A percentile compares a stretch with the other conserved stretches of the same genome.
Evolutionary conservation across 1,140 invertebrate genomes (phyloP).

Genomic region (Pseudoatta argentina): DNA sequence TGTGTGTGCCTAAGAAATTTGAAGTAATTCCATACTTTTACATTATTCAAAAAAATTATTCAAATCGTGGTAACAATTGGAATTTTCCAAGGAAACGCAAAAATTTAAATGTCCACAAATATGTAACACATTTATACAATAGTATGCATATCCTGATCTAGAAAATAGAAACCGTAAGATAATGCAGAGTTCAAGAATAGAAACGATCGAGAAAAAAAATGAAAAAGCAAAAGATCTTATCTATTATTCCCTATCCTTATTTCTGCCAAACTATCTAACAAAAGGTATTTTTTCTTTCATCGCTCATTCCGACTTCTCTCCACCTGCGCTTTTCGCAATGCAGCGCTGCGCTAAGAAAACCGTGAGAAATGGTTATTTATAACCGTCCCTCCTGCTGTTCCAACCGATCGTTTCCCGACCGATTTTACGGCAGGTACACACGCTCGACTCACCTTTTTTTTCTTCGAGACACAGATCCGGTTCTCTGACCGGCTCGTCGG

Average conservation of each 20-base stretch:
- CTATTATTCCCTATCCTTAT: background rate
- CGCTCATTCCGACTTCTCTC: background rate
- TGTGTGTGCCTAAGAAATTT: background rate
- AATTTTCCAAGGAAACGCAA: background rate
- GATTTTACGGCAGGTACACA: conserved; percentile 58
- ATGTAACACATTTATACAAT: background rate
- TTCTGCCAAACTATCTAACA: background rate
- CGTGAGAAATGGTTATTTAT: conserved; percentile 56
- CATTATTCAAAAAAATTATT: background rate
- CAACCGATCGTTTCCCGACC: conserved; percentile 15
- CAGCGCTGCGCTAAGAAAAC: background rate
- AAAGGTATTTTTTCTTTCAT: background rate
- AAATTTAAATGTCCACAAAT: background rate
- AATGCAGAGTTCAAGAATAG: background rate
- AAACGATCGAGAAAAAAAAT: background rate
- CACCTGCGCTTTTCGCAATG: conserved; percentile 12
- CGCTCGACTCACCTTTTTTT: conserved; percentile 32
- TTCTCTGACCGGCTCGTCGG: conserved; percentile 31
- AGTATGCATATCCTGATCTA: background rate
- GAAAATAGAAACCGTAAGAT: background rate
- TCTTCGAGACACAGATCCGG: conserved; percentile 21
- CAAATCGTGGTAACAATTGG: background rate
- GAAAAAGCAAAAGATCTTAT: too few relatives aligned
- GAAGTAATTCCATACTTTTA: background rate
- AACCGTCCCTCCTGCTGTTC: conserved; percentile 6